phyloP scores from a whole-genome alignment of 2,113 vertebrate genomes.

The Erythrolamprus reginae region DNA sequence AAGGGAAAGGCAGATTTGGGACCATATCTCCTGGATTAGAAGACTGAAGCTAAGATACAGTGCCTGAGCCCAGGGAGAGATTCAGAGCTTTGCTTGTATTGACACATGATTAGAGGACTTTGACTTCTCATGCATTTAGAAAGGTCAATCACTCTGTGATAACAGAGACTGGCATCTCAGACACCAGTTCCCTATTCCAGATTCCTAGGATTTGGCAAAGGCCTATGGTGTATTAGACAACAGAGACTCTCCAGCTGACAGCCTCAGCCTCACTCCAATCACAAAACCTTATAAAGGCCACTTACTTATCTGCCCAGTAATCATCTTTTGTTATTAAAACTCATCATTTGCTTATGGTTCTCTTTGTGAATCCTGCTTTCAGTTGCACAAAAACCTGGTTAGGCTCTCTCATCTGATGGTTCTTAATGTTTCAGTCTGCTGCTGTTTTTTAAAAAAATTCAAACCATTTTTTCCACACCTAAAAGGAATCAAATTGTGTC shows the following conservation, averaged over 20 bases:
- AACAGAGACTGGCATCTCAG: conserved; percentile 31
- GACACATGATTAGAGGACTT: conserved; percentile 21
- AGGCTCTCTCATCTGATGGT: not conserved
- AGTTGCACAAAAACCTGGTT: not conserved
- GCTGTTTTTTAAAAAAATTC: not conserved
- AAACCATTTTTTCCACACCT: not conserved
- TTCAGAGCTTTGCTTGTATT: conserved; percentile 11
- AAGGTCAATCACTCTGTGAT: conserved; percentile 34
- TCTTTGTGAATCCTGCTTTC: not conserved
- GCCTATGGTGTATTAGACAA: not conserved
- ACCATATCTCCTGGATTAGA: conserved; percentile 8
- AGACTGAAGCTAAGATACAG: conserved; percentile 10
- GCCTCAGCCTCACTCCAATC: not conserved
- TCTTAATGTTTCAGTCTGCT: not conserved
- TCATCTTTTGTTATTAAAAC: not conserved
- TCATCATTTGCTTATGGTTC: not conserved
- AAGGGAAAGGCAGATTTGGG: conserved; percentile 15
- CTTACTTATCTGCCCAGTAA: not conserved
- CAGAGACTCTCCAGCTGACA: not conserved
- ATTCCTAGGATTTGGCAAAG: not conserved
- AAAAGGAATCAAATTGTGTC: not conserved
- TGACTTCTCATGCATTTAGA: conserved; percentile 23
- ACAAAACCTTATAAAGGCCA: not conserved
- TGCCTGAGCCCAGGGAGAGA: not conserved
- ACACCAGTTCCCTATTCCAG: conserved; percentile 25